Percentiles rank a stretch among this genome's conserved stretches.
phyloP scores from a whole-genome alignment of 2,888 invertebrate species.

The Sisyra nigra region DNA sequence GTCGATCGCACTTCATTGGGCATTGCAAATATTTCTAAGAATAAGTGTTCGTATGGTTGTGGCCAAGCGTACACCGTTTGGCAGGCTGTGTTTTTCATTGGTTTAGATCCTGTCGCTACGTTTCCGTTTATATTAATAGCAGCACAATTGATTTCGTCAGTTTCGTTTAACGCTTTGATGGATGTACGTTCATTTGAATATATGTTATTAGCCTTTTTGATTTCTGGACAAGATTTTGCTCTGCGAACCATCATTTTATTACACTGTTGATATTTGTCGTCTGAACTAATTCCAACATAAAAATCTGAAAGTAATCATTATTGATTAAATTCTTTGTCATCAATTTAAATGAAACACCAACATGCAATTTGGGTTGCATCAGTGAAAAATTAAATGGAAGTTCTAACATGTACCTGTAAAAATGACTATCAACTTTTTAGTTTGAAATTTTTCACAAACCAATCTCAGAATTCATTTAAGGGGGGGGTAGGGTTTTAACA shows the following conservation, averaged over 20 bases:
- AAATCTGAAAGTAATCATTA: constrained; percentile 15
- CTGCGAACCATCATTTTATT: constrained; percentile 31
- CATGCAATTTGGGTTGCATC: too few species aligned
- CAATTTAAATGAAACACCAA: not conserved
- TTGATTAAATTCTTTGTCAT: not conserved
- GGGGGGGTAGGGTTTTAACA: too few species aligned
- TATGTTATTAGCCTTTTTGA: constrained; percentile 27
- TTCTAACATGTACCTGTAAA: too few species aligned
- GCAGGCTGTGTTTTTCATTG: constrained; percentile 14
- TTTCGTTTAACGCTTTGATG: constrained; percentile 22
- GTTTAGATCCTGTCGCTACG: constrained; percentile 9
- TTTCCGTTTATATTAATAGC: constrained; percentile 15
- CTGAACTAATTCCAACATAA: constrained; percentile 29
- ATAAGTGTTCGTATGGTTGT: constrained; percentile 56
- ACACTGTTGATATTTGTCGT: constrained; percentile 18
- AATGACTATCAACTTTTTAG: too few species aligned
- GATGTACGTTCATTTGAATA: constrained; percentile 13
- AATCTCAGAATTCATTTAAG: too few species aligned
- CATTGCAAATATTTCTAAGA: constrained; percentile 45
- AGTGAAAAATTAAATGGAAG: too few species aligned
- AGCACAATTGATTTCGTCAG: constrained; percentile 20
- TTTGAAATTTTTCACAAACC: too few species aligned
- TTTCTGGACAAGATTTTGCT: constrained; percentile 49
- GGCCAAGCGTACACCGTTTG: constrained; percentile 60
- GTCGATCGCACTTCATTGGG: constrained; percentile 20